These are phyloP conservation scores for Synanthedon andrenaeformis DNA, from an alignment of 2,888 invertebrate species.

Conservation along the genomic window DNA sequence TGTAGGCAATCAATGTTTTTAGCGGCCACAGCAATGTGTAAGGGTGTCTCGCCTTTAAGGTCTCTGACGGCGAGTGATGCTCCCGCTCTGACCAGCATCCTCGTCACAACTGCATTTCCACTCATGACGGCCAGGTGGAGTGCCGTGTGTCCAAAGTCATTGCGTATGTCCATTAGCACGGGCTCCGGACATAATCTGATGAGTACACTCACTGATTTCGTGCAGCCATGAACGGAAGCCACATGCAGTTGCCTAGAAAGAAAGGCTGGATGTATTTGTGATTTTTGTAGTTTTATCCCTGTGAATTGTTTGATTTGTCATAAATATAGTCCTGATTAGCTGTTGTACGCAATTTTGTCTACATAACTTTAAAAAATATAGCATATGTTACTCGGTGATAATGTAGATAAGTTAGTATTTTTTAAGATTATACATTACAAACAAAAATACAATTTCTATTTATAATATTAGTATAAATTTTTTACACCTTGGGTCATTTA, in stretches of 20 bases:
- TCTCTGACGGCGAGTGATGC: constrained; percentile 78
- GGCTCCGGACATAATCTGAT: constrained; percentile 84
- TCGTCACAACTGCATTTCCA: constrained; percentile 77
- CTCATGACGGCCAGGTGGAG: constrained; percentile 89
- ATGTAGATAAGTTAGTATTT: too few species aligned
- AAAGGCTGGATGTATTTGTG: constrained; percentile 7
- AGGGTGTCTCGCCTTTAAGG: constrained; percentile 83
- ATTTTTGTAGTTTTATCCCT: neutral
- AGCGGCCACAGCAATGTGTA: constrained; percentile 83
- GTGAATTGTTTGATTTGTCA: too few species aligned
- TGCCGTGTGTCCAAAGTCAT: constrained; percentile 84
- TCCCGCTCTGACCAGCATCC: constrained; percentile 84
- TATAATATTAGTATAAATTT: too few species aligned
- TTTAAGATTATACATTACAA: too few species aligned
- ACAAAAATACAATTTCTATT: too few species aligned
- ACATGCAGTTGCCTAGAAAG: constrained; percentile 84
- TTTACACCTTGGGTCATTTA: too few species aligned
- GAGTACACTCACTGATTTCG: constrained; percentile 79
- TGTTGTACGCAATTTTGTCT: too few species aligned
- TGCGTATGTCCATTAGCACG: constrained; percentile 81
- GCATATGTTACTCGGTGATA: too few species aligned
- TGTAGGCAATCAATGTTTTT: constrained; percentile 79
- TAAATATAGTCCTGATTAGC: too few species aligned
- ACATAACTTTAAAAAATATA: too few species aligned
- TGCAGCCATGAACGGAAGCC: constrained; percentile 82